phyloP scores from a whole-genome alignment of 92 coral and sea anemone genomes.

The Phenganax stokvisi region DNA sequence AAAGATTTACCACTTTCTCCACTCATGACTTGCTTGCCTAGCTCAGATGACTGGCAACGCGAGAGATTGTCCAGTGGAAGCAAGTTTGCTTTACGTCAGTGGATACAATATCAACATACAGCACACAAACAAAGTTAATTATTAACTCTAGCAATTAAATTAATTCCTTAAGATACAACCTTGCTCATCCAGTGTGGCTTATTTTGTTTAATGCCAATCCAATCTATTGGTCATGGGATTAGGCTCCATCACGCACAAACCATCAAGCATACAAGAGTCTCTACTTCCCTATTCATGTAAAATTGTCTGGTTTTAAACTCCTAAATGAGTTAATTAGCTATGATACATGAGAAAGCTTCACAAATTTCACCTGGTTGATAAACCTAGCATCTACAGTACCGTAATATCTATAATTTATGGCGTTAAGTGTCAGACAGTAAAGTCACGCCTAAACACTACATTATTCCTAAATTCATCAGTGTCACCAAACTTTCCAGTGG shows the following conservation, averaged over 20 bases:
- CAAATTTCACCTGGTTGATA: no score
- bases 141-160: neutral
- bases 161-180: neutral
- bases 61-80: conserved; percentile 84
- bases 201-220: no score
- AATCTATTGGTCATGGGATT: no score
- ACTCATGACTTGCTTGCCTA: conserved; percentile 75
- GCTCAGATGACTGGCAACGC: conserved; percentile 39
- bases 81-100: conserved; percentile 78
- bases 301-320: no score
- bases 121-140: neutral
- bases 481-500: neutral
- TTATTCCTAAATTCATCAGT: neutral
- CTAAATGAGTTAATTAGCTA: no score
- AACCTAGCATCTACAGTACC: no score
- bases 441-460: neutral
- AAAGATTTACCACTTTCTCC: conserved; percentile 68
- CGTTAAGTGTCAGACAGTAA: neutral
- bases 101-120: conserved; percentile 57
- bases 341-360: no score
- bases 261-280: no score
- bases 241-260: no score
- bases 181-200: no score
- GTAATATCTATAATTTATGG: no score
- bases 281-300: no score